phyloP scores from a whole-genome alignment of 2,888 invertebrate species.

The Crocallis elinguaria region DNA sequence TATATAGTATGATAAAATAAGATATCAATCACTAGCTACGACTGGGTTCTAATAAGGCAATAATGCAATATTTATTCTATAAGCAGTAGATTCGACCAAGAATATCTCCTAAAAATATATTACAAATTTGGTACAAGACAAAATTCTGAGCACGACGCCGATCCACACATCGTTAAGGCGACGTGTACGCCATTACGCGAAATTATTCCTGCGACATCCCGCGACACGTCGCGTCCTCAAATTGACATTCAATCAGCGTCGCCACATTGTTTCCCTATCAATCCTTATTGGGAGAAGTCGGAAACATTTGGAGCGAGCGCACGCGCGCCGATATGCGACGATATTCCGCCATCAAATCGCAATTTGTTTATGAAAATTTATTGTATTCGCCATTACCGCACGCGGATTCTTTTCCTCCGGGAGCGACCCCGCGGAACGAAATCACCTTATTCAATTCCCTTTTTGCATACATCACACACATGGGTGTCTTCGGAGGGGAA shows the following conservation, averaged over 20 bases:
- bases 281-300: constrained; percentile 73
- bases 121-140: constrained; percentile 14
- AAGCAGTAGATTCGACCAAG: constrained; percentile 7
- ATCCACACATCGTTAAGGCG: constrained; percentile 74
- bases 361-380: constrained; percentile 86
- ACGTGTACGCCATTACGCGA: constrained; percentile 70
- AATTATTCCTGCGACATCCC: constrained; percentile 68
- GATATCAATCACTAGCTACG: no score
- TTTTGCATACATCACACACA: constrained; percentile 84
- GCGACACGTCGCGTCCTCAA: constrained; percentile 54
- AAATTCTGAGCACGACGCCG: constrained; percentile 38
- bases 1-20: no score
- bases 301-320: constrained; percentile 52
- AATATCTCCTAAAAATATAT: constrained; percentile 16
- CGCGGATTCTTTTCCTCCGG: constrained; percentile 80
- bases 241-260: constrained; percentile 84
- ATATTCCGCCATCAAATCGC: constrained; percentile 82
- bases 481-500: constrained; percentile 71
- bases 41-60: neutral
- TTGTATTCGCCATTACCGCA: constrained; percentile 83
- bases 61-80: neutral
- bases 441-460: constrained; percentile 85
- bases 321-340: constrained; percentile 76
- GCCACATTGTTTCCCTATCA: constrained; percentile 83
- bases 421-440: constrained; percentile 80